Evolutionary conservation across 2,113 vertebrate genomes (phyloP).

Genomic region (Brienomyrus brachyistius): DNA sequence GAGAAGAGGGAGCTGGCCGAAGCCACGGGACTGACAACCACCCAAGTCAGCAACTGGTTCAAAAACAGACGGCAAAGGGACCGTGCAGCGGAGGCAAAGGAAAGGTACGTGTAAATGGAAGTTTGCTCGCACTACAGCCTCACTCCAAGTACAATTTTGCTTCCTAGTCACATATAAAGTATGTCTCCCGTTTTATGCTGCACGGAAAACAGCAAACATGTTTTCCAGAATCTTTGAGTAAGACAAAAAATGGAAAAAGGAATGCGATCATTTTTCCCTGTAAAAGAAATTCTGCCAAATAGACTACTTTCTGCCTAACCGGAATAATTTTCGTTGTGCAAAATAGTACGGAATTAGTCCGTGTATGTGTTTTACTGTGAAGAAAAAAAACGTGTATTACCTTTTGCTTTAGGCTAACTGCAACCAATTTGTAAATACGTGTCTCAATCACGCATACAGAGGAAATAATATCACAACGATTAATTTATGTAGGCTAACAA

Average conservation of each 20-base stretch:
- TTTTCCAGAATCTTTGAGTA: not conserved
- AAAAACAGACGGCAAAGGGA: conserved; percentile 85
- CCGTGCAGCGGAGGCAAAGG: conserved; percentile 84
- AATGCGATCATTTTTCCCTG: not conserved
- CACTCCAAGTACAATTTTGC: not conserved
- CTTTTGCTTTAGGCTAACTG: not conserved
- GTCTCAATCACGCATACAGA: not conserved
- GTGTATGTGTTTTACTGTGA: not conserved
- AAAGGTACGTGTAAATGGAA: conserved; percentile 69
- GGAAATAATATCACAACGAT: not conserved
- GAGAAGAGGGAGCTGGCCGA: conserved; percentile 86
- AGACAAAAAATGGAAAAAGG: not conserved
- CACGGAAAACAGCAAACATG: not conserved
- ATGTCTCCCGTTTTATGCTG: not conserved
- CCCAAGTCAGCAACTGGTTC: conserved; percentile 95
- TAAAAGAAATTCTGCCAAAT: not conserved
- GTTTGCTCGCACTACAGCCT: not conserved
- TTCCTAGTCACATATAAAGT: not conserved
- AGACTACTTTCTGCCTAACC: not conserved
- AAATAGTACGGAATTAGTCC: not conserved
- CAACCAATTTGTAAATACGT: not conserved
- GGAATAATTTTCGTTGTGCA: not conserved
- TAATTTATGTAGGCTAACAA: not conserved
- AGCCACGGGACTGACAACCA: conserved; percentile 85
- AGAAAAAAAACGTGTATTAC: not conserved